phyloP scores from a whole-genome alignment of 1,140 invertebrate genomes.

The Papilio machaon region DNA sequence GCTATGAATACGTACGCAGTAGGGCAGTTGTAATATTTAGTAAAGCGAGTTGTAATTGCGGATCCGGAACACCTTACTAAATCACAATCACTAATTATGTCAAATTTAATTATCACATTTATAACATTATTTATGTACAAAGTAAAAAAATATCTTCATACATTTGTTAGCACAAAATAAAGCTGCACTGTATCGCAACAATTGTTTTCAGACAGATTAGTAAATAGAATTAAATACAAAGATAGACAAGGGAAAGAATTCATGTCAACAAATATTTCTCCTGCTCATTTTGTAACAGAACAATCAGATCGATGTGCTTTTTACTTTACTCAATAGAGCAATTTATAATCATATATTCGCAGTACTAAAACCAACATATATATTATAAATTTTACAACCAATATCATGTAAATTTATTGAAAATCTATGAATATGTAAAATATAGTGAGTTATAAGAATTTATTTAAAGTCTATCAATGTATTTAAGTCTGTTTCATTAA shows the following conservation, averaged over 20 bases:
- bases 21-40: conserved; percentile 69
- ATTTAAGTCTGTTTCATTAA: conserved; percentile 38
- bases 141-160: conserved; percentile 80
- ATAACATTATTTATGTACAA: conserved; percentile 79
- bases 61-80: conserved; percentile 74
- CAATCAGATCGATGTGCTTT: neutral
- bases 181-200: conserved; percentile 66
- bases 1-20: conserved; percentile 67
- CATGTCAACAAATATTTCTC: neutral
- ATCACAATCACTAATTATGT: conserved; percentile 79
- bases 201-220: conserved; percentile 41
- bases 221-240: conserved; percentile 24
- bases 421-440: neutral
- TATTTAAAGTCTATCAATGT: conserved; percentile 1
- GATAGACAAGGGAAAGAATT: neutral
- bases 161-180: conserved; percentile 73
- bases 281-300: neutral
- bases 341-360: too few species aligned
- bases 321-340: neutral
- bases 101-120: conserved; percentile 80
- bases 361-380: too few species aligned
- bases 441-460: neutral
- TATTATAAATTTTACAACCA: too few species aligned
- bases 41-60: conserved; percentile 72
- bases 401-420: neutral